Evolutionary conservation across 1,140 invertebrate genomes (phyloP), one percentile per base, ranked within the genome.

Genomic region (Drosophila repleta): DNA sequence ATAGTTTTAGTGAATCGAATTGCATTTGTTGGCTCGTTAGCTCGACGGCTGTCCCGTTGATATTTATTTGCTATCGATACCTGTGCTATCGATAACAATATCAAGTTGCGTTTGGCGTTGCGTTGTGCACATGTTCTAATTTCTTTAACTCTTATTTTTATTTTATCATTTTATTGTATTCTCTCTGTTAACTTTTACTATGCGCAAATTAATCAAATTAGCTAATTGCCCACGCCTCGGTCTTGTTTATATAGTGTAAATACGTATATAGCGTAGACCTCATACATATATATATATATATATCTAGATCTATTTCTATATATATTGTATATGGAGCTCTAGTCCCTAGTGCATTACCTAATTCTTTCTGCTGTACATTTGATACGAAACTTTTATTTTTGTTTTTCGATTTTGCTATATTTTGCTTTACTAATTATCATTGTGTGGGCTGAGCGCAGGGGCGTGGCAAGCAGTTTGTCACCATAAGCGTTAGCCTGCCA

Each of bases 1-100:
- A 71, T 71, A 71, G 68, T 51, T 70, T 13, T 65, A 69, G 67
- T 37, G 46, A 32, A 52, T 53, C 60, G 32, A 70, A 70, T 68
- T 51, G 65, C 56, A 68, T 61, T 52, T 63, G 60, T 52, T 60
- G 29, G 35, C 43, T 48, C 20, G 37, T 68, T 51, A 49, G 46
- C 45, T 45, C 21, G 39, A 68, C 37, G 37, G 43, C 57, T 17
- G 29, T n/a, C 18, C 29, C 32, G 29, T 32, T 49, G 13, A 26
- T 35, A 21, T 20, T 52, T 55, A 32, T 56, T 62, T 55, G 64
- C 58, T 58, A 37, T 66, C 55, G 58, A 63, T 70, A n/a, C n/a
- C 15, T 11, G 24, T 53, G 49, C 51, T 65, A 56, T 65, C 62
- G 62, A 65, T 56, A 65, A 48, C 63, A 48, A 21, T n/a, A n/a